Evolutionary conservation across 92 coral and sea anemone genomes (phyloP), one percentile per base, ranked within the genome.

Genomic region (Palythoa caribaeorum): DNA sequence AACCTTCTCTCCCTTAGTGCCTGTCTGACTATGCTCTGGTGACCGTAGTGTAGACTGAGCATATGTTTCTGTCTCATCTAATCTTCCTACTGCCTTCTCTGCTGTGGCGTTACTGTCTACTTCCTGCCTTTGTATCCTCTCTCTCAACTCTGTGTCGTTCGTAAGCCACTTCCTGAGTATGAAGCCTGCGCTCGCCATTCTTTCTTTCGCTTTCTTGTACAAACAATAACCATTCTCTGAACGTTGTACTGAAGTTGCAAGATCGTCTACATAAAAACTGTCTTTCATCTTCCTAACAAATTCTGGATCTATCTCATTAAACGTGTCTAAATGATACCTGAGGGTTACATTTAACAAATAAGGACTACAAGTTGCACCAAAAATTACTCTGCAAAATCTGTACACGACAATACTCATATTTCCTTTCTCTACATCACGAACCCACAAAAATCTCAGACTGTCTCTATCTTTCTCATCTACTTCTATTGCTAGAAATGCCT

Each of bases 151-250:
- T 6, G 83, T 44, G 44, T 73, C 78, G n/a, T 76, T 76, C 9
- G 66, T 54, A 11, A 83, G 51, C 92, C 92, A 92, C 71, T 92
- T 90, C 35, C 93, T 87, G 39, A 92, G 78, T 21, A 13, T 89
- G 59, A 92, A 92, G 5, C 92, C 90, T 8, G 83, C 90, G n/a
- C 62, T 81, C n/a, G 90, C 88, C 87, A 92, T 55, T 35, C 94
- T 91, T 13, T 68, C 54, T 62, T 86, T 89, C 16, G 94, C 92
- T 47, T 90, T 92, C 80, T 89, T 75, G 54, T 85, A 90, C 76
- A 90, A 52, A 40, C 40, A 17, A 68, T 71, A 63, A 10, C 86
- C 91, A 4, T 54, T 52, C n/a, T 87, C 65, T 44, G 79, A 48
- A 11, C 70, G 21, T 19, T 77, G 44, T 9, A 71, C 93, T 20